Base-by-base conservation (phyloP, 1,140 invertebrate genomes). In the Drosophila asahinai region DNA sequence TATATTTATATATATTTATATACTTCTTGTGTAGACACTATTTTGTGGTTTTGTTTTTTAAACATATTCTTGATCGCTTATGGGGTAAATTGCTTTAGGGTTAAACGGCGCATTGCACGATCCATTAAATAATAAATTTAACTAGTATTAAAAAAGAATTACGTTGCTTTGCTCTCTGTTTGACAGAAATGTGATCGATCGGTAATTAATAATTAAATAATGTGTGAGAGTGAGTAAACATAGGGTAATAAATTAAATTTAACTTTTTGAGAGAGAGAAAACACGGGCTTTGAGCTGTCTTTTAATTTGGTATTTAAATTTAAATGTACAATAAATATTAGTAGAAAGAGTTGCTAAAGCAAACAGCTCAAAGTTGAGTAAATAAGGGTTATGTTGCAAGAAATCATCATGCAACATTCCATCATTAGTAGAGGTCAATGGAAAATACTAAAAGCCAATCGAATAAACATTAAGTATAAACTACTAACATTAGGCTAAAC, bases 321-420 rank as follows among this genome's bases (percentile, higher is more conserved):
- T 62, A 89, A 77, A 80, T 87, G 61, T 90, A 89, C 84, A 89
- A 89, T 89, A 90, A 90, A 81, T 90, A 90, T 89, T 89, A 89
- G 84, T 89, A 90, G 47, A 73, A 59, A 38, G 49, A 43, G 25
- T 8, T 38, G 19, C 2, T 38, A 17, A 74, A 43, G 60, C 67
- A 68, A 68, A 55, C 84, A 89, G 80, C 86, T 76, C 86, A 89
- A 89, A 89, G 78, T 30, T 74, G 40, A 80, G 66, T 79, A 58
- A 38, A 2, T 14, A 8, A 51, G 19, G 42, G 36, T n/a, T 17
- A 22, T 67, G 67, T 55, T 72, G 64, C 68, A 68, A 5, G 15
- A n/a, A 66, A n/a, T n/a, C n/a, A n/a, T 68, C 63, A 43, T 66
- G 68, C 70, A 65, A 70, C 55, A 77, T 40, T 55, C 33, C 25